Evolutionary conservation across 2,113 vertebrate species (phyloP), one percentile per base, ranked within the genome.

Genomic region (Fulica atra): DNA sequence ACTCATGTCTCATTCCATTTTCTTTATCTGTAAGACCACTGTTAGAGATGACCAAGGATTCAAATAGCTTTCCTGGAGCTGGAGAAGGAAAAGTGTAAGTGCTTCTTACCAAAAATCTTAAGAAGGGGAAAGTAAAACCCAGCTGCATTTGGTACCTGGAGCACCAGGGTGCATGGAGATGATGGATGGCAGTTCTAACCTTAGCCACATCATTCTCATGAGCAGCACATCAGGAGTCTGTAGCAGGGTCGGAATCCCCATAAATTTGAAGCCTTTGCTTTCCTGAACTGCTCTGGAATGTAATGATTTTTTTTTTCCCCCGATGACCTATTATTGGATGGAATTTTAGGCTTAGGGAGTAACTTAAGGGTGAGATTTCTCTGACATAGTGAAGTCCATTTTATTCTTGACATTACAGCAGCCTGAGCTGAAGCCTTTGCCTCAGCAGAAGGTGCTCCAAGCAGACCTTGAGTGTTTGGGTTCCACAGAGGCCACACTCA

Each of bases 171-270:
- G 5, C 19, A n/a, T 66, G 74, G 38, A 26, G 42, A 13, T 46
- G 19, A 3, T 17, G 35, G 53, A 1, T 31, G 63, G 38, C 53
- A 48, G 38, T 11, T 73, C 68, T 92, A 50, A 63, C 14, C 53
- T 72, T 29, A 20, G 66, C 53, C 42, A 13, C 12, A 1, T 51
- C 1, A 0, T n/a, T 46, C 35, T 8, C 24, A 7, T 1, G 24
- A 38, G 65, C 40, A 70, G 60, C 65, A 48, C 0, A 0, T 51
- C 42, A 54, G 91, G 19, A 68, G 16, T 33, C 31, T 65, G 19
- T 81, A 40, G 13, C 77, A 78, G 13, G 28, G 11, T 56, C 11
- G 23, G 40, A 56, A 31, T 87, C 48, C 36, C 25, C 48, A 10
- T 4, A 48, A 23, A 48, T 48, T 48, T 23, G 48, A 91, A 40